Conservation (phyloP, 1,140 invertebrate genomes). For the Polyergus mexicanus region DNA sequence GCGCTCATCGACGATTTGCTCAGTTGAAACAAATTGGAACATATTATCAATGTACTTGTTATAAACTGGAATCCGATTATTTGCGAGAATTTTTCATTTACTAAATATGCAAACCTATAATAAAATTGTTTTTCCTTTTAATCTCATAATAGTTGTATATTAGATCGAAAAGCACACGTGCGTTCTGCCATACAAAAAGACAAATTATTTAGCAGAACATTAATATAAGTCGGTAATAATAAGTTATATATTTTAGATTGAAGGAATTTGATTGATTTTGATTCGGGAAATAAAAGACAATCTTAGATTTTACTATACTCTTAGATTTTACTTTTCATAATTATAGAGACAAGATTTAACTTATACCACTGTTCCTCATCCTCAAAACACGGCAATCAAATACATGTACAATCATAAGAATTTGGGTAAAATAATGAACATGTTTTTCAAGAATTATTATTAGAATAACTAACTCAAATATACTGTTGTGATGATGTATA, state of each 20-base stretch:
- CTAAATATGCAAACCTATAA: conserved; percentile 47
- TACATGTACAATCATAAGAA: neutral
- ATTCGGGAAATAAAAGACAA: neutral
- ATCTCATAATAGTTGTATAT: neutral
- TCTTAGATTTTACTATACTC: neutral
- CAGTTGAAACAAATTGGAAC: conserved; percentile 58
- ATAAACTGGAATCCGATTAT: conserved; percentile 67
- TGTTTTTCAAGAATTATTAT: neutral
- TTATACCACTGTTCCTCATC: neutral
- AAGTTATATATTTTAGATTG: too few species aligned
- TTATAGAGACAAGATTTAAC: neutral
- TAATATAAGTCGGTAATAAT: neutral
- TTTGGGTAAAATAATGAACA: too few species aligned
- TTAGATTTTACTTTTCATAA: neutral
- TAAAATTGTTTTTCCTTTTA: neutral
- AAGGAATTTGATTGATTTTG: too few species aligned
- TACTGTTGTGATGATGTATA: conserved; percentile 27
- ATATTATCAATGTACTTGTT: conserved; percentile 40
- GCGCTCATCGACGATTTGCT: conserved; percentile 81
- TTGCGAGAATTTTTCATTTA: conserved; percentile 53
- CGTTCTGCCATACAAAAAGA: neutral
- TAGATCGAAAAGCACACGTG: neutral
- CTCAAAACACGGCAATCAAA: neutral
- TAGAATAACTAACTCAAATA: conserved; percentile 42
- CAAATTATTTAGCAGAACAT: neutral